Base-by-base conservation (phyloP, 2,797 vertebrate species). In the Lateolabrax maculatus region DNA sequence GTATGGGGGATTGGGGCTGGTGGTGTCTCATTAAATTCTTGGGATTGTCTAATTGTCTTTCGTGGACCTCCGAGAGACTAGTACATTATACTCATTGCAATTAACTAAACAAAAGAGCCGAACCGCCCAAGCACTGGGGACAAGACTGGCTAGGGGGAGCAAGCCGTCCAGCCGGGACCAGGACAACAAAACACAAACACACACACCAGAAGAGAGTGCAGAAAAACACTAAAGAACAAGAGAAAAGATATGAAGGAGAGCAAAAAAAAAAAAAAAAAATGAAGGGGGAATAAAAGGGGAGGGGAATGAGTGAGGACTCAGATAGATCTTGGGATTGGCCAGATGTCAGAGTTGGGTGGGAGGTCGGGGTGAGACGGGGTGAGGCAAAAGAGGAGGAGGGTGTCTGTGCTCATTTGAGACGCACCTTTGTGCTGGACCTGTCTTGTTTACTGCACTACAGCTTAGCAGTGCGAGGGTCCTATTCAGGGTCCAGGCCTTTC, bases 61-160 rank as follows among this genome's bases (percentile, higher is more conserved):
- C 95, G 96, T 93, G 86, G 97, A 98, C 97, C 97, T 98, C 97
- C 94, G 97, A 99, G 97, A 98, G 97, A 97, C 97, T 97, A 97
- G 97, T 97, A 99, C 97, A 99, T 98, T 98, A 99, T 98, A 97
- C 98, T 98, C 97, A 98, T 98, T 97, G 97, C 97, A 99, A 99
- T 99, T 99, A 99, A 98, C 95, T 95, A 97, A 98, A 99, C 98
- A 99, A 99, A 99, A 97, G 97, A 97, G 96, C 85, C 96, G 96
- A 99, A 98, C 97, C 96, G 97, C 97, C 97, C 97, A 96, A 96
- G 96, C 97, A 94, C 96, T 96, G 96, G 96, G 96, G 94, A 93
- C 89, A 74, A 89, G 87, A 84, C 89, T 81, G 84, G 86, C 88
- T 89, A 87, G 86, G 81, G 88, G 89, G 86, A 87, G 87, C 83